These are phyloP conservation scores for Scaptomyza cyrtandrae DNA, from an alignment of 2,888 invertebrate species.

Conservation along the genomic window DNA sequence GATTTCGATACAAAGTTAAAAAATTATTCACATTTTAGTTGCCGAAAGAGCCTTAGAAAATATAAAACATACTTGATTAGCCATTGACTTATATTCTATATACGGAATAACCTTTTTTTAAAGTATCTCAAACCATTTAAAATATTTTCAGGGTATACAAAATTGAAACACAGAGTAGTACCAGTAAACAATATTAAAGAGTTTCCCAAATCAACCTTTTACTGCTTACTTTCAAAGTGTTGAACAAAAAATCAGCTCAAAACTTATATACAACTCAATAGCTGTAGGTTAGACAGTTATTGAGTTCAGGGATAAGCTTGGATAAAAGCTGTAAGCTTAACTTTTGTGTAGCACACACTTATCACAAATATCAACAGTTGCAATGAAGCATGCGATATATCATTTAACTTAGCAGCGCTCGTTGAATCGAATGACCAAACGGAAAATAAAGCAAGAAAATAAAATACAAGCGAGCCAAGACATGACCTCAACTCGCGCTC, in stretches of 20 bases:
- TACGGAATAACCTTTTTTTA: too few relatives aligned
- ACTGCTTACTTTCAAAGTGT: too few relatives aligned
- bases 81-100: too few relatives aligned
- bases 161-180: too few relatives aligned
- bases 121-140: too few relatives aligned
- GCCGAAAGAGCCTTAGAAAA: too few relatives aligned
- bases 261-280: background rate
- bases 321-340: slow-evolving; percentile 17
- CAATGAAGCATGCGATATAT: slow-evolving; percentile 2
- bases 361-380: slow-evolving; percentile 27
- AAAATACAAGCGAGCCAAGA: slow-evolving; percentile 15
- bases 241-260: slow-evolving; percentile 5
- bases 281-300: background rate
- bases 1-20: too few relatives aligned
- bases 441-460: slow-evolving; percentile 18
- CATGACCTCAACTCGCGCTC: slow-evolving; percentile 44
- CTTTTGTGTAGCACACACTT: slow-evolving; percentile 7
- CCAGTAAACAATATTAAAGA: too few relatives aligned
- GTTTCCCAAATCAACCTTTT: too few relatives aligned
- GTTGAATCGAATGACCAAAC: slow-evolving; percentile 4
- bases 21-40: too few relatives aligned
- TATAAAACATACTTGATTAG: too few relatives aligned
- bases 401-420: slow-evolving; percentile 11
- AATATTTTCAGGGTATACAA: too few relatives aligned
- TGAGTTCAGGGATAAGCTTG: slow-evolving; percentile 23